phyloP scores from a whole-genome alignment of 2,113 vertebrate species.

The Clarias macrocephalus region DNA sequence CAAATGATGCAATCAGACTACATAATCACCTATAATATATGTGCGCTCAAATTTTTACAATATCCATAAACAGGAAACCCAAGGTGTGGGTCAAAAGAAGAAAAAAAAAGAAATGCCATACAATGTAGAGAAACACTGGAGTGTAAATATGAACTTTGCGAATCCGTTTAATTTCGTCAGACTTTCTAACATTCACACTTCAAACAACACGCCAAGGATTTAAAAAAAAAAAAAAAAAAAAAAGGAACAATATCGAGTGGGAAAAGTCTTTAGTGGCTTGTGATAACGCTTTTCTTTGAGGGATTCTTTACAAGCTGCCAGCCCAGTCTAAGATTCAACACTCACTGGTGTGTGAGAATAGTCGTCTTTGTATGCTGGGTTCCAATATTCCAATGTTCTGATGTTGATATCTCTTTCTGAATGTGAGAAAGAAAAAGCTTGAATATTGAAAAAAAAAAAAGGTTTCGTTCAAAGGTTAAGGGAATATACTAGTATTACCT shows the following conservation, averaged over 20 bases:
- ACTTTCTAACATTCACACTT: conserved; percentile 27
- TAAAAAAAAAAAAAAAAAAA: background rate
- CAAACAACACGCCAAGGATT: conserved; percentile 19
- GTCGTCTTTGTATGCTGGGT: conserved; percentile 61
- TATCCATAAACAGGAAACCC: conserved; percentile 60
- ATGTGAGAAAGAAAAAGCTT: conserved; percentile 55
- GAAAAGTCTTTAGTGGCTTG: conserved; percentile 36
- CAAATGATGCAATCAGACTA: conserved; percentile 39
- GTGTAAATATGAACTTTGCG: conserved; percentile 44
- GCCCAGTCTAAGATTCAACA: conserved; percentile 54
- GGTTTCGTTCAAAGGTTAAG: conserved; percentile 1
- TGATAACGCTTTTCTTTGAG: conserved; percentile 12
- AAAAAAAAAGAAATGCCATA: conserved; percentile 8
- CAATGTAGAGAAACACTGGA: conserved; percentile 51
- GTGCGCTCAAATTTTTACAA: conserved; percentile 39
- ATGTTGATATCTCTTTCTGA: conserved; percentile 64
- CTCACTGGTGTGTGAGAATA: conserved; percentile 62
- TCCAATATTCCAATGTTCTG: conserved; percentile 21
- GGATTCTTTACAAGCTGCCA: conserved; percentile 41
- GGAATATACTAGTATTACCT: background rate
- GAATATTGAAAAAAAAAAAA: conserved; percentile 40
- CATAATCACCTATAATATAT: conserved; percentile 34
- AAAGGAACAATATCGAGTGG: conserved; percentile 5
- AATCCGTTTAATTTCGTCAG: conserved; percentile 17
- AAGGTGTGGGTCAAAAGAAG: conserved; percentile 51